Evolutionary conservation across 2,888 invertebrate species (phyloP), one percentile per base, ranked within the genome.

Genomic region (Apoderus coryli): DNA sequence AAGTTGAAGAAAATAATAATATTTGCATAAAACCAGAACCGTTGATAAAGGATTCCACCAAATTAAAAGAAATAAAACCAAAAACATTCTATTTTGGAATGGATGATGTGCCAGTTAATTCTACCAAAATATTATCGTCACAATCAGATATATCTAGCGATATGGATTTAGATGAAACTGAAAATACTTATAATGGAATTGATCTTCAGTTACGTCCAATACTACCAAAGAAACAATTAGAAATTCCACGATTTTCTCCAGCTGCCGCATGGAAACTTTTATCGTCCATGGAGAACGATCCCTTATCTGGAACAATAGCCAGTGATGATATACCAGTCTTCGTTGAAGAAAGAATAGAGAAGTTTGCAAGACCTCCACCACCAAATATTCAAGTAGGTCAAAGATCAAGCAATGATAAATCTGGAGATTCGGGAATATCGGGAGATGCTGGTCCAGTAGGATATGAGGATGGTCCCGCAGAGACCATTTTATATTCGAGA

Each of bases 361-460:
- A 64, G 29, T 50, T 60, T 52, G 66, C 51, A 50, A 65, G 62
- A 53, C 67, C 58, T 42, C 65, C 44, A 46, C 63, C 44, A 46
- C 63, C 56, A 50, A 57, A 48, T 56, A 57, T 25, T 60, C 65
- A 22, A 59, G 60, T 27, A 38, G 73, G 48, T 50, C 70, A 44
- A 5, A 54, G 63, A 16, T 45, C 42, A 2, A 59, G 57, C 29
- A 65, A 72, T 37, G 81, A 81, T 47, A 79, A 81, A 52, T 81
- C 80, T 2, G 82, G 79, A 0, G 84, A 85, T 56, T 82, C 81
- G 1, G 84, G 82, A 1, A 84, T 84, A 43, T 82, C 81, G 1
- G 82, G 80, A 1, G 82, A 82, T 50, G 74, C 69, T n/a, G 69
- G 69, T 16, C 42, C 43, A 4, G 56, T 56, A 5, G 61, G 60